These are phyloP conservation scores for Rafetus swinhoei DNA, from an alignment of 2,113 vertebrate species.

Conservation along the genomic window DNA sequence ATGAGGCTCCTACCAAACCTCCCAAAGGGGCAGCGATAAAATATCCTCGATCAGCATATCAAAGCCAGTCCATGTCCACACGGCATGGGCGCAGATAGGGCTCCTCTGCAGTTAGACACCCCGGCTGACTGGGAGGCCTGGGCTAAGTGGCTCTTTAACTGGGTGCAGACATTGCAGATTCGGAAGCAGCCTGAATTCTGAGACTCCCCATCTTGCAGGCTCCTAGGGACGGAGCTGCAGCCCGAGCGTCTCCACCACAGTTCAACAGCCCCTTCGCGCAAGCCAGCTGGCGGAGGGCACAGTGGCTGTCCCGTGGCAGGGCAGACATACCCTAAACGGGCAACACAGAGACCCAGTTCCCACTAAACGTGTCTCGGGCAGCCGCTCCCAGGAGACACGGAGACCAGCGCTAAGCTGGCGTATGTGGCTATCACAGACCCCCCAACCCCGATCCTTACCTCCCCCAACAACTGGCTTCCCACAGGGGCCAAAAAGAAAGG, in stretches of 20 bases:
- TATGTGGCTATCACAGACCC: background rate
- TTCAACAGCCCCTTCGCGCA: background rate
- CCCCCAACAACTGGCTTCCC: background rate
- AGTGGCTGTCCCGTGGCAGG: background rate
- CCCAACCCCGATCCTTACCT: background rate
- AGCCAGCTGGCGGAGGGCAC: background rate
- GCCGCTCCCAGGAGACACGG: background rate
- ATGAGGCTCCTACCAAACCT: too few species aligned
- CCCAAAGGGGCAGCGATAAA: too few species aligned
- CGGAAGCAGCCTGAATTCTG: background rate
- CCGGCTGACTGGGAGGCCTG: background rate
- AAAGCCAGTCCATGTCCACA: background rate
- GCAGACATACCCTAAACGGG: background rate
- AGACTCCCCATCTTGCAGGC: background rate
- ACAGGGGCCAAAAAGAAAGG: background rate
- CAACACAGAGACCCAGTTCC: background rate
- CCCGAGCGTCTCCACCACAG: background rate
- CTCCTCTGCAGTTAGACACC: background rate
- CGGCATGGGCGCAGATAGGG: too few species aligned
- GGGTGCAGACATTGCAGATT: background rate
- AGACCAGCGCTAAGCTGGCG: background rate
- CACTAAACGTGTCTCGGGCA: background rate
- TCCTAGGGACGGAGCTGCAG: background rate
- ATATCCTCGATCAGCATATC: too few species aligned
- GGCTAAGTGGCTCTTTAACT: background rate